Conservation (phyloP, 2,113 vertebrate species). For the Centrocercus urophasianus region DNA sequence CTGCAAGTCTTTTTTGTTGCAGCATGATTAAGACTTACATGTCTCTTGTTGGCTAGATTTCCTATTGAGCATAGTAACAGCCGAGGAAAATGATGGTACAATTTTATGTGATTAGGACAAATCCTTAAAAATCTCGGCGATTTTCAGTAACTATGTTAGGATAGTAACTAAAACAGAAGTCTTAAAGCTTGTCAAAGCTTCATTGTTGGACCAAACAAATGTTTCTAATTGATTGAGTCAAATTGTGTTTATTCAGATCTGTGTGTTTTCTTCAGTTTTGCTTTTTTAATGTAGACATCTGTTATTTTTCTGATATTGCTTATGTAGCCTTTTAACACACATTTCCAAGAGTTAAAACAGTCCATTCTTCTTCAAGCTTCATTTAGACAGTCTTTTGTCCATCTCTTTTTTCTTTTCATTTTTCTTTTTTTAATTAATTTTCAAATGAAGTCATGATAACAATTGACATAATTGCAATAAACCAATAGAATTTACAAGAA, state of each 20-base stretch:
- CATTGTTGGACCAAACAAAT: conserved; percentile 44
- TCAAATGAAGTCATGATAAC: not conserved
- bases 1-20: conserved; percentile 27
- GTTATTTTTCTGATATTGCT: conserved; percentile 47
- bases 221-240: not conserved
- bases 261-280: not conserved
- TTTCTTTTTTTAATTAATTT: not conserved
- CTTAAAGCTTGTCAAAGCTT: conserved; percentile 36
- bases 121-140: conserved; percentile 47
- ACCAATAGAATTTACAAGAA: not conserved
- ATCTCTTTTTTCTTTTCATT: not conserved
- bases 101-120: conserved; percentile 74
- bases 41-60: conserved; percentile 73
- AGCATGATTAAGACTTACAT: conserved; percentile 45
- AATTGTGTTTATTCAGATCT: not conserved
- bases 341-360: conserved; percentile 22
- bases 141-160: conserved; percentile 56
- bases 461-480: not conserved
- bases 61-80: conserved; percentile 62
- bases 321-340: not conserved
- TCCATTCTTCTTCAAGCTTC: not conserved
- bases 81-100: conserved; percentile 64
- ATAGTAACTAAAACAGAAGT: conserved; percentile 42
- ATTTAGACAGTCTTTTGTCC: not conserved
- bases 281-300: conserved; percentile 16